Percentiles rank a stretch among this genome's conserved stretches.
Evolutionary conservation across 2,113 vertebrate genomes (phyloP).

Genomic region (Oreochromis tanganicae): DNA sequence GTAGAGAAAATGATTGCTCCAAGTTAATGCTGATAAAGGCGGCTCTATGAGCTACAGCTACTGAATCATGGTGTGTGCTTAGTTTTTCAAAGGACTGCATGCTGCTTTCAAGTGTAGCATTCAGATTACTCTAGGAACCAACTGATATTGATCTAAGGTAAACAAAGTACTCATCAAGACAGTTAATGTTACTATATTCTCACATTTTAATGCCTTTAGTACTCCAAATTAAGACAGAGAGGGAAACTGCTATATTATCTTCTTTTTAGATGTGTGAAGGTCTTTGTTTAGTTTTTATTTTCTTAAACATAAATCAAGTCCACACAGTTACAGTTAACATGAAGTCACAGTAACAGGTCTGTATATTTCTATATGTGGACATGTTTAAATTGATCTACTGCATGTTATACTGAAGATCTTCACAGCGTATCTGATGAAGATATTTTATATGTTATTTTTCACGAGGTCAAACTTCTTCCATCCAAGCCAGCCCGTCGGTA

Average conservation of each 20-base stretch:
- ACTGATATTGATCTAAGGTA: not conserved
- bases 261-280: not conserved
- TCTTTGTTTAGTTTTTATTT: not conserved
- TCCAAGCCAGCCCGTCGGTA: not conserved
- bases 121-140: not conserved
- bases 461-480: conserved; percentile 11
- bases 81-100: not conserved
- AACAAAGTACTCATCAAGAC: not conserved
- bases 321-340: not conserved
- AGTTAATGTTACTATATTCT: not conserved
- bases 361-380: not conserved
- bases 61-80: not conserved
- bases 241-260: not conserved
- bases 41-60: not conserved
- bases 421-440: not conserved
- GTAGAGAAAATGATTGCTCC: not conserved
- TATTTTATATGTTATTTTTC: not conserved
- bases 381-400: not conserved
- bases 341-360: no score
- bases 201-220: not conserved
- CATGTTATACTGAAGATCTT: not conserved
- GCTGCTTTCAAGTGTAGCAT: not conserved
- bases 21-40: not conserved
- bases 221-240: not conserved
- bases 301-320: not conserved